Evolutionary conservation across 2,113 vertebrate species (phyloP), one percentile per base, ranked within the genome.

Genomic region (Junco hyemalis): DNA sequence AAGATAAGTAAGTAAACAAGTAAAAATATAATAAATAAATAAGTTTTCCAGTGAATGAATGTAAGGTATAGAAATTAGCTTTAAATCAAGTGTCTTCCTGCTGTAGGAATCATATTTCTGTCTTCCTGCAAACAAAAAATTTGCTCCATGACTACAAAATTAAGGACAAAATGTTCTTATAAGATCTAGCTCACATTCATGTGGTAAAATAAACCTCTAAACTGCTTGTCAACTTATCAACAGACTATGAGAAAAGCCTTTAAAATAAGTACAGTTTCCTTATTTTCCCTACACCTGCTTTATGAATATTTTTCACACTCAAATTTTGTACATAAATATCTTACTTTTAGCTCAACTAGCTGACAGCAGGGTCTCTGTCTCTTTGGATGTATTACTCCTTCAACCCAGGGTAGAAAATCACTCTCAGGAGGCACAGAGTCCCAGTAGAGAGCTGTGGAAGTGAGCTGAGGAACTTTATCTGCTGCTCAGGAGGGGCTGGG

Each of bases 171-270:
- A 92, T 74, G 60, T 86, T 82, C 57, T 90, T 71, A 51, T 14
- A 9, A 76, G 31, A 65, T 90, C 68, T 88, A 83, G 59, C 48
- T 93, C 51, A 63, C 60, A 88, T 63, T 22, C 56, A 24, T 83
- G 64, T 74, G 51, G 47, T 44, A 86, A 94, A 95, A 90, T 66
- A 93, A 77, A 22, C 29, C 9, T 45, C 69, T 73, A 81, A 93
- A 88, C 68, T 54, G 42, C 76, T 88, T 81, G 71, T 86, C 86
- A 96, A 22, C 59, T 73, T 96, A 74, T 95, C 86, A 92, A 86
- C 71, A 88, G 71, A 44, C 21, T 54, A 77, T 20, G 38, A 66
- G 69, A 86, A 90, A 72, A 47, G 8, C 17, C 33, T 94, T 81
- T 80, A 73, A 88, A 90, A 83, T 70, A 81, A 86, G 10, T 17